Conservation (phyloP, 2,888 invertebrate species). For the Agrochola macilenta region DNA sequence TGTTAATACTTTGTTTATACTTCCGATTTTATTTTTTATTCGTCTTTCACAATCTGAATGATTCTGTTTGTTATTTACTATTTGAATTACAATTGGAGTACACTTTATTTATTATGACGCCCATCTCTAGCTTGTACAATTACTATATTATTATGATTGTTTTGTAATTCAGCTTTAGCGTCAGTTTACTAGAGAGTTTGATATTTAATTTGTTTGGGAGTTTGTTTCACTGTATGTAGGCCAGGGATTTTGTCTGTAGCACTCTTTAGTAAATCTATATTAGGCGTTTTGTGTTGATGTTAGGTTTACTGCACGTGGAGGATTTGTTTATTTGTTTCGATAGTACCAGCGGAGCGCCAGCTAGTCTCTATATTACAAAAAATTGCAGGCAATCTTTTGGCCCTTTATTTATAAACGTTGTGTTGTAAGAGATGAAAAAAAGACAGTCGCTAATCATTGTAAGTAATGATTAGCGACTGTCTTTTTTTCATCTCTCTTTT, state of each 20-base stretch:
- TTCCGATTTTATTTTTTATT: neutral
- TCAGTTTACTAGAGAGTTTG: slow-evolving; percentile 26
- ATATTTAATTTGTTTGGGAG: slow-evolving; percentile 7
- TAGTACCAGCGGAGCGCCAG: neutral
- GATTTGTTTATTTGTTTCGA: slow-evolving; percentile 21
- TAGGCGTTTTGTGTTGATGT: slow-evolving; percentile 33
- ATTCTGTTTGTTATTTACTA: neutral
- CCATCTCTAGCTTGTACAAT: neutral
- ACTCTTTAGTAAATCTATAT: slow-evolving; percentile 55
- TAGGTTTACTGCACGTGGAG: neutral
- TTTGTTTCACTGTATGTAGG: slow-evolving; percentile 29
- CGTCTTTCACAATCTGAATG: neutral
- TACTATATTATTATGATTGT: slow-evolving; percentile 12
- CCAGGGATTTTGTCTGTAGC: slow-evolving; percentile 49
- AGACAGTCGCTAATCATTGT: neutral
- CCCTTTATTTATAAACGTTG: neutral
- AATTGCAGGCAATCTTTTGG: neutral
- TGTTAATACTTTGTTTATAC: neutral
- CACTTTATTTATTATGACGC: neutral
- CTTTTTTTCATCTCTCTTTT: too few relatives aligned
- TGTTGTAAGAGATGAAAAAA: too few relatives aligned
- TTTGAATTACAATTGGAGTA: neutral
- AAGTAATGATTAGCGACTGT: too few relatives aligned
- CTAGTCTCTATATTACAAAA: neutral
- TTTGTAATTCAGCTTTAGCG: slow-evolving; percentile 1